Evolutionary conservation across 1,140 invertebrate genomes (phyloP), one percentile per base, ranked within the genome.

Genomic region (Varroa destructor): DNA sequence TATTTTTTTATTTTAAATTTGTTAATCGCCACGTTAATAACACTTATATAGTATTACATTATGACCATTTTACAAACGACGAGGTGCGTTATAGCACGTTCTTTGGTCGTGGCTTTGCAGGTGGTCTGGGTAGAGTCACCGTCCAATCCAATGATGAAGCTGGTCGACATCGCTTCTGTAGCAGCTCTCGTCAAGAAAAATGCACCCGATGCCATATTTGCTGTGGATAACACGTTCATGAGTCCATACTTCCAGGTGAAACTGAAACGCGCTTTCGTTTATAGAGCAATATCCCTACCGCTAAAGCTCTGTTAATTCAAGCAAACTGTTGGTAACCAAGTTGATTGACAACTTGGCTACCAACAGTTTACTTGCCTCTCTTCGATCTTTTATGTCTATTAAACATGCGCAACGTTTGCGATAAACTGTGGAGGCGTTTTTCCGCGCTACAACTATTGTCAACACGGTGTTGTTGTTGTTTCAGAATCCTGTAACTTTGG

Each of bases 201-300:
- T 74, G 81, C 87, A 72, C 73, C 75, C 8, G 84, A 87, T 51
- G 86, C 93, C 56, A 83, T 97, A 75, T 79, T 97, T 36, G 89
- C 91, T 0, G 91, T 98, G 1, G 97, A 99, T 77, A 99, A 98
- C 79, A 99, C 95, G 4, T 98, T 99, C 79, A 83, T 96, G 71
- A 93, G 93, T 5, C 84, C 92, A n/a, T 97, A 95, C 78, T 89
- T 94, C 73, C 93, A 97, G 81, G 85, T 85, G 78, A 78, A 55
- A 56, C 8, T 36, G 8, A 51, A 51, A 51, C 46, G 46, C 8
- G 56, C 5, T 56, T 10, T 6, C 25, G 25, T 14, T n/a, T 71
- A 10, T 67, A 40, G 36, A 8, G 61, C 37, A 57, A n/a, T 74
- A 55, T 71, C 43, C 74, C 6, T 73, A n/a, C 55, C 55, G 55